Base-by-base conservation (phyloP, 2,113 vertebrate genomes). In the Pholis gunnellus region DNA sequence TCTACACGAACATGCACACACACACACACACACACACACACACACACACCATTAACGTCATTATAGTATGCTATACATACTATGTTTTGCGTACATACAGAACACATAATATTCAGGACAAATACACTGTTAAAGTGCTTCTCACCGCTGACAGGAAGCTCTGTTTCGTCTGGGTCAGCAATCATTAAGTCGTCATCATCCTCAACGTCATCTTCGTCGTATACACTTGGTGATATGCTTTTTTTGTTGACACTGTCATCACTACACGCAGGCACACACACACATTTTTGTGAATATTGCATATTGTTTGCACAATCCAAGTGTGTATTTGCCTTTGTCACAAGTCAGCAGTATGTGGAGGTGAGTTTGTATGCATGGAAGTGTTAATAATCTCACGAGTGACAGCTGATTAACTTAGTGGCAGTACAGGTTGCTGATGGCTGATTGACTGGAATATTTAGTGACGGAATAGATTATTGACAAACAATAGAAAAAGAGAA, bases 111-210 rank as follows among this genome's bases (percentile, higher is more conserved):
- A 34, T 22, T 27, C 1, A 50, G 48, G 6, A 56, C 22, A 56
- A 56, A 56, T n/a, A 56, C 22, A 25, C 22, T 54, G 18, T 66
- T 27, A 14, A 56, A 52, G n/a, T 25, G 2, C 18, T 38, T 63
- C 93, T 93, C 56, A 96, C 95, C 94, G 11, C 72, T 90, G 27
- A 86, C 72, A 54, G 91, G 83, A 38, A 85, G 8, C 20, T 88
- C n/a, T 14, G 8, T 70, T 57, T 84, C 68, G 6, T 72, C 72
- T 0, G 1, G 5, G 14, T 75, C 44, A 36, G 3, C 10, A 22
- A 0, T 34, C 52, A 42, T 66, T 7, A 10, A 25, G 65, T 84
- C 36, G 1, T 83, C 50, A 0, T 85, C 78, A 6, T 83, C 81
- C 0, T 88, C 70, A 1, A 84, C 38, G 10, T 89, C 70, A 5